phyloP scores from a whole-genome alignment of 2,888 invertebrate species.

The Xanthorhoe designata region DNA sequence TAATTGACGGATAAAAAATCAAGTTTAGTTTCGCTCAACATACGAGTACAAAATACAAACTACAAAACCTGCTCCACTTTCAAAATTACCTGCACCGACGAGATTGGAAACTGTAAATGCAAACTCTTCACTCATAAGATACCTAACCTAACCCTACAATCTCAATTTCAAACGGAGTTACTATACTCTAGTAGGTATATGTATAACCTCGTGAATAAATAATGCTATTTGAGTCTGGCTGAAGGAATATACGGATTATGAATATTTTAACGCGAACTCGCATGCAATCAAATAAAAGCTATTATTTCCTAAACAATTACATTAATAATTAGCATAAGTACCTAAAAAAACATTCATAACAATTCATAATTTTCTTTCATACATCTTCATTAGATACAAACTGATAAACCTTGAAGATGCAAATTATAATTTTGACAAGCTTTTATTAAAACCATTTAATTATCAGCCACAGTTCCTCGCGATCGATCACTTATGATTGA shows the following conservation, averaged over 20 bases:
- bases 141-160: neutral
- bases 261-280: conserved; percentile 24
- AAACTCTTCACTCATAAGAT: conserved; percentile 25
- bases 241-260: conserved; percentile 33
- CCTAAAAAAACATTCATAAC: too few species aligned
- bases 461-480: too few species aligned
- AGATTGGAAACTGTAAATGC: conserved; percentile 38
- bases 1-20: too few species aligned
- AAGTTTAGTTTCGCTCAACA: neutral
- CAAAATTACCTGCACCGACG: neutral
- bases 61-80: conserved; percentile 3
- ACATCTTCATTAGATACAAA: too few species aligned
- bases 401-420: too few species aligned
- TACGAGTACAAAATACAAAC: conserved; percentile 1
- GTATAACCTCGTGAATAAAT: conserved; percentile 51
- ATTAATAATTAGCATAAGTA: neutral
- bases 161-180: conserved; percentile 9
- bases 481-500: too few species aligned
- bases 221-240: conserved; percentile 49
- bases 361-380: too few species aligned
- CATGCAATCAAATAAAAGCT: conserved; percentile 5
- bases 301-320: neutral
- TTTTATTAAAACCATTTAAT: too few species aligned
- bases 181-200: neutral
- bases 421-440: too few species aligned